Evolutionary conservation across 2,797 vertebrate species (phyloP), one percentile per base, ranked within the genome.

Genomic region (Notolepis coatsorum): DNA sequence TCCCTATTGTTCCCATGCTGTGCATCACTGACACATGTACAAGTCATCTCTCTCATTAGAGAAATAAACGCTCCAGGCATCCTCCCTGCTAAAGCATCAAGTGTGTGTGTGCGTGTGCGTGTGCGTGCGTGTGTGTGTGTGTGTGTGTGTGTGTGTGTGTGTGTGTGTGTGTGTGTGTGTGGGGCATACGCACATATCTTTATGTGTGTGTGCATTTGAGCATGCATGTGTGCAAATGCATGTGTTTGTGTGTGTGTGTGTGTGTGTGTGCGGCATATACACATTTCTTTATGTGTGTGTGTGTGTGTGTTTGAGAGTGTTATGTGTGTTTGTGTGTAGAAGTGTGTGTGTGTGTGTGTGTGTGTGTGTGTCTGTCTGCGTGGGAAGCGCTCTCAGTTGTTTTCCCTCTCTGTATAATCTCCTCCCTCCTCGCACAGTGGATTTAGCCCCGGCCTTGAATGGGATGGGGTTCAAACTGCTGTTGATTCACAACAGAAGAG

Each of bases 21-120:
- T 86, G 87, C 85, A 81, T 84, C 77, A 69, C 82, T 85, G 90
- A 89, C 88, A 87, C 88, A 88, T 88, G 85, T 79, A 82, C 86
- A 86, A 84, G 88, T 90, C 79, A 51, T 85, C 84, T 88, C 87
- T 88, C 91, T 93, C 89, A 89, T 93, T 92, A 92, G 84, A 89
- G 81, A 77, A 83, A 84, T 88, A 87, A 86, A 87, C 73, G 88
- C 88, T 89, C 77, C 74, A 84, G 85, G 87, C 88, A 47, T 78
- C 81, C 66, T 84, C 70, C 53, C 70, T 77, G 72, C 77, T 65
- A 77, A 75, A n/a, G 25, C 10, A 8, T n/a, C 27, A 50, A 21
- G 53, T 30, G 53, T 42, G 53, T 35, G 28, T 45, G 28, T n/a
- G 48, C 30, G 27, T 30, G 48, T 50, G 48, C 9, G 28, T 18